Base-by-base conservation (phyloP, 2,113 vertebrate species). In the Cyanoramphus novaezelandiae region DNA sequence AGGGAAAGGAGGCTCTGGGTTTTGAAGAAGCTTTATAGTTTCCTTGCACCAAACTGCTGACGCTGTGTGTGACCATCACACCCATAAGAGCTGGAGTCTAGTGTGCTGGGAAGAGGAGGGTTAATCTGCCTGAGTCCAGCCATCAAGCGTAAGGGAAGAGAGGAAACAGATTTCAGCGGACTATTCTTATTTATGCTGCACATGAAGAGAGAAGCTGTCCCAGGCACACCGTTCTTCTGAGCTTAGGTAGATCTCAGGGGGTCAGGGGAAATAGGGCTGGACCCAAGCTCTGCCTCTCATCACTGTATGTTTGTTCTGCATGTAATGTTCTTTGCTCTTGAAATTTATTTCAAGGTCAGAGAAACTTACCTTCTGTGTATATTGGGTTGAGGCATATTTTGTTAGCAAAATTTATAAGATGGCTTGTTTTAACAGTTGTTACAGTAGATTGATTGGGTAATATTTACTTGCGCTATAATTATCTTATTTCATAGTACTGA, bases 401-500 rank as follows among this genome's bases (percentile, higher is more conserved):
- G 87, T 83, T 94, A 94, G 78, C 41, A 91, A 92, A 90, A 91
- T 95, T 96, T 95, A 95, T 95, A 93, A 94, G 94, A 95, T 50
- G 78, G 37, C 24, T 92, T 95, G 94, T 95, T 95, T 97, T 92
- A 97, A 96, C 95, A 97, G 96, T 97, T 96, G 94, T 95, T 92
- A 81, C 39, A 23, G 78, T 77, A 90, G 91, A 91, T 90, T 91
- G 89, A 95, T 82, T 95, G 92, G 80, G 41, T 79, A 94, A 96
- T 78, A 86, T 97, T 97, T 97, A 92, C 95, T 95, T 15, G 5
- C 80, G 95, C 96, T 95, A 95, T 94, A 97, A 96, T 94, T 96
- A 87, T 91, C 96, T 97, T 95, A 92, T 94, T 96, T 89, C 96
- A 53, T 79, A 74, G 62, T 52, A 79, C 43, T 29, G 31, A 85